Conservation (phyloP, 2,888 invertebrate species). For the Artemia sinica region DNA sequence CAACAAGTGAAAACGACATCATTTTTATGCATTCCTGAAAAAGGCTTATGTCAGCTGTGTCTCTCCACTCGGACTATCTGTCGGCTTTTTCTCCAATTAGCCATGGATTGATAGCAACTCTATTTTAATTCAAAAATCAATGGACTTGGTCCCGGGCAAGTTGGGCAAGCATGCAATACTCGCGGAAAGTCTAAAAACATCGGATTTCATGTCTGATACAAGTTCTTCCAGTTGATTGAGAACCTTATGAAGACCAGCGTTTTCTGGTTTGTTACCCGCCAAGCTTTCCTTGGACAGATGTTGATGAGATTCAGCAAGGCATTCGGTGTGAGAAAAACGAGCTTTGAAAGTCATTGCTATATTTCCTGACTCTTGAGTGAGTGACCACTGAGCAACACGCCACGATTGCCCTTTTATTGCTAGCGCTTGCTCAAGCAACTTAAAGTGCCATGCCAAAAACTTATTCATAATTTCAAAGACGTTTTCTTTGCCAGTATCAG, state of each 20-base stretch:
- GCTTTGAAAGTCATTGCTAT: slow-evolving; percentile 96
- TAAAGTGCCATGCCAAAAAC: slow-evolving; percentile 91
- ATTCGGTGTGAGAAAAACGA: slow-evolving; percentile 86
- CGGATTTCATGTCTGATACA: slow-evolving; percentile 97
- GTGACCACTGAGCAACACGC: slow-evolving; percentile 87
- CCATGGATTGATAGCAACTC: too few species aligned
- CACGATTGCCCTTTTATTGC: slow-evolving; percentile 96
- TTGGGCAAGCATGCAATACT: slow-evolving; percentile 89
- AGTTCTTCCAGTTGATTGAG: slow-evolving; percentile 95
- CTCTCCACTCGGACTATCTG: too few species aligned
- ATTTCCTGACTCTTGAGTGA: slow-evolving; percentile 91
- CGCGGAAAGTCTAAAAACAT: slow-evolving; percentile 90
- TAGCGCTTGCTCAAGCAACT: slow-evolving; percentile 90
- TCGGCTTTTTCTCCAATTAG: too few species aligned
- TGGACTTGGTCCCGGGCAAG: slow-evolving; percentile 57
- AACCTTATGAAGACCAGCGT: slow-evolving; percentile 95
- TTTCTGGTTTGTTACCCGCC: slow-evolving; percentile 95
- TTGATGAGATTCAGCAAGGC: slow-evolving; percentile 93
- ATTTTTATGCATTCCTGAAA: too few species aligned
- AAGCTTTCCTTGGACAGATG: slow-evolving; percentile 93
- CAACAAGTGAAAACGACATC: too few species aligned
- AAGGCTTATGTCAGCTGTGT: too few species aligned
- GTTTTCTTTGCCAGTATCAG: slow-evolving; percentile 96
- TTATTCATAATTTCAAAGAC: slow-evolving; percentile 99
- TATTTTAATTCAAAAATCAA: too few species aligned